phyloP scores from a whole-genome alignment of 2,113 vertebrate species.

The Oryzias melastigma region DNA sequence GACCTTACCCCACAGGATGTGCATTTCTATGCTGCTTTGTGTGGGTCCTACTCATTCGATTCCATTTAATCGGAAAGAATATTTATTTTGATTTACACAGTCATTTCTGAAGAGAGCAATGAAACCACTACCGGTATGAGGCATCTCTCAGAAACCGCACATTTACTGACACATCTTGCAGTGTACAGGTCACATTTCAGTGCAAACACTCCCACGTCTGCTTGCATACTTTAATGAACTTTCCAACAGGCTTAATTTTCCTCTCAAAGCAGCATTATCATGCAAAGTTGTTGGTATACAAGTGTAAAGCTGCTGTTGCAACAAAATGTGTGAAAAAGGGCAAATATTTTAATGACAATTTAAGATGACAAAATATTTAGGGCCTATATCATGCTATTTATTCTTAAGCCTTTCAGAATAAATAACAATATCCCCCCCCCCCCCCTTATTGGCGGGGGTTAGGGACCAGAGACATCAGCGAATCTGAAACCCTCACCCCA shows the following conservation, averaged over 20 bases:
- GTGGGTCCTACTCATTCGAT: background rate
- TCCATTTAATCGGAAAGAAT: slow-evolving; percentile 10
- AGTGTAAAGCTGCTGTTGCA: background rate
- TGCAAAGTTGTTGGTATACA: slow-evolving; percentile 3
- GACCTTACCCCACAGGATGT: slow-evolving; percentile 3
- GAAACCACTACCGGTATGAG: too few relatives aligned
- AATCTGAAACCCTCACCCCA: too few relatives aligned
- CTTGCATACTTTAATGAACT: slow-evolving; percentile 10
- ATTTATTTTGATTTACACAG: slow-evolving; percentile 12
- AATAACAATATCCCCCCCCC: too few relatives aligned
- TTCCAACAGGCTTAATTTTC: slow-evolving; percentile 25
- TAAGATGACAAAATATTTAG: too few relatives aligned
- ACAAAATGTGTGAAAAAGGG: too few relatives aligned
- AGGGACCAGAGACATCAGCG: too few relatives aligned
- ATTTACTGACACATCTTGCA: slow-evolving; percentile 12
- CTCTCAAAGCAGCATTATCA: slow-evolving; percentile 7
- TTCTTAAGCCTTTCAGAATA: too few relatives aligned
- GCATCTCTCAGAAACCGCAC: too few relatives aligned
- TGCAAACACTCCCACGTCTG: slow-evolving; percentile 17
- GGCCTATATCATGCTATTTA: too few relatives aligned
- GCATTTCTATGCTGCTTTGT: background rate
- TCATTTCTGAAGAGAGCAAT: background rate
- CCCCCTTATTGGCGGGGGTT: too few relatives aligned
- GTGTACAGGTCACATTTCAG: slow-evolving; percentile 23
- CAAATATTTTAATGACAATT: too few relatives aligned